These are phyloP conservation scores for Gari tellinella DNA, from an alignment of 2,888 invertebrate genomes.

Conservation along the genomic window DNA sequence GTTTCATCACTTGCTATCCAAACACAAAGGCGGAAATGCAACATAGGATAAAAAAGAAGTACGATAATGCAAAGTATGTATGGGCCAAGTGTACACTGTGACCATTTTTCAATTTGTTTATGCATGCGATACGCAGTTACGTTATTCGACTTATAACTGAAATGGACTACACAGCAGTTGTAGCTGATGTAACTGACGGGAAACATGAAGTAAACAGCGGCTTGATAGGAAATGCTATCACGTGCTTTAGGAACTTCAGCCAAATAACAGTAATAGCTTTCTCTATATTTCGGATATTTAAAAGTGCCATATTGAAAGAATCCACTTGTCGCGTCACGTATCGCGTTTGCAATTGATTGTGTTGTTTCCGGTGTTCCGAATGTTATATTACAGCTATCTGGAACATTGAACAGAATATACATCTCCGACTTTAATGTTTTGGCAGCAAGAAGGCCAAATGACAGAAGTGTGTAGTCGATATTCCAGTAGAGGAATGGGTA, in stretches of 20 bases:
- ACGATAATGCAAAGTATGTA: constrained; percentile 25
- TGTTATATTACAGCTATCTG: constrained; percentile 6
- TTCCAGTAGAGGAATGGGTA: constrained; percentile 44
- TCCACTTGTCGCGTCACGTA: neutral
- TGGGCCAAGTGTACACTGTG: constrained; percentile 23
- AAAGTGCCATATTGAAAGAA: too few species aligned
- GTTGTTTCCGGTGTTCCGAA: constrained; percentile 35
- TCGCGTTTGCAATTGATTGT: constrained; percentile 15
- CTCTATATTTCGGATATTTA: constrained; percentile 16
- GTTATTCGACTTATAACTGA: constrained; percentile 11
- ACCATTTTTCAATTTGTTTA: constrained; percentile 32
- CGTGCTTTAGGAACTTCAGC: constrained; percentile 20
- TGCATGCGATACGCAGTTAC: neutral
- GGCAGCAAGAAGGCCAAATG: constrained; percentile 42
- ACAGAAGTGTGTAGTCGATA: constrained; percentile 34
- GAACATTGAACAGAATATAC: constrained; percentile 7
- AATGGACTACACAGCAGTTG: constrained; percentile 31
- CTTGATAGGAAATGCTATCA: constrained; percentile 18
- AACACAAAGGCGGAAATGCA: constrained; percentile 12
- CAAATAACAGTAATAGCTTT: constrained; percentile 41
- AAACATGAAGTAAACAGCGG: constrained; percentile 27
- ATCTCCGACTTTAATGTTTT: constrained; percentile 19
- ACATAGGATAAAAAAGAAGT: constrained; percentile 37
- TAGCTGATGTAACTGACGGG: constrained; percentile 31
- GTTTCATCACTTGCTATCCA: constrained; percentile 23